Evolutionary conservation across 2,888 invertebrate genomes (phyloP).

Genomic region (Andrena trimmerana): DNA sequence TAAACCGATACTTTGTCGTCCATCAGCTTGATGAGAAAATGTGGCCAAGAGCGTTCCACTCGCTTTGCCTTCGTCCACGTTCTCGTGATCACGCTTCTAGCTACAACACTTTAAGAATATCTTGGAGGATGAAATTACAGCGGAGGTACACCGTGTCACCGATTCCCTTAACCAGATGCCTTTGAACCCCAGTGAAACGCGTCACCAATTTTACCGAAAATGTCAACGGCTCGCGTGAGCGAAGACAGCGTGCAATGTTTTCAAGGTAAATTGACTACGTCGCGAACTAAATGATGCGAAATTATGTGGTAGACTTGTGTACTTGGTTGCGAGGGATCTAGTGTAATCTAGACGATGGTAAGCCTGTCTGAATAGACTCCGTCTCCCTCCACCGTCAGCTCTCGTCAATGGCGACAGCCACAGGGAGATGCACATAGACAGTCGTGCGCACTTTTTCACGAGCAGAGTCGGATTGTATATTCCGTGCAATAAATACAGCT

Average conservation of each 20-base stretch:
- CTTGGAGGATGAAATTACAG: too few relatives aligned
- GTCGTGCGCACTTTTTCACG: slow-evolving; percentile 44
- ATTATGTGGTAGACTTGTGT: slow-evolving; percentile 13
- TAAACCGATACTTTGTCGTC: slow-evolving; percentile 6
- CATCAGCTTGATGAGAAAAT: slow-evolving; percentile 28
- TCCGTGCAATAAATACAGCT: slow-evolving; percentile 46
- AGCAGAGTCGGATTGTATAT: slow-evolving; percentile 27
- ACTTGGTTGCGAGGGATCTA: slow-evolving; percentile 52
- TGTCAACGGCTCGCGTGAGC: too few relatives aligned
- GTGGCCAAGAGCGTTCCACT: slow-evolving; percentile 7
- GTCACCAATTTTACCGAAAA: too few relatives aligned
- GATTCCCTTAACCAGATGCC: too few relatives aligned
- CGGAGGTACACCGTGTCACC: too few relatives aligned
- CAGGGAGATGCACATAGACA: slow-evolving; percentile 45
- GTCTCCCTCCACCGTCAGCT: slow-evolving; percentile 26
- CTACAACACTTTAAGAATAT: not conserved
- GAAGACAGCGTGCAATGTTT: not conserved
- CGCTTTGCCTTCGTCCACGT: not conserved
- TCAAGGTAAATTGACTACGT: slow-evolving; percentile 4
- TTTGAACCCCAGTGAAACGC: too few relatives aligned
- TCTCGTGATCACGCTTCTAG: not conserved
- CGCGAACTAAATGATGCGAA: not conserved
- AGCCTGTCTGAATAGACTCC: slow-evolving; percentile 67
- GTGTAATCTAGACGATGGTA: slow-evolving; percentile 66
- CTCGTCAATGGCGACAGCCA: slow-evolving; percentile 70